Evolutionary conservation across 2,113 vertebrate species (phyloP), one percentile per base, ranked within the genome.

Genomic region (Mirounga angustirostris): DNA sequence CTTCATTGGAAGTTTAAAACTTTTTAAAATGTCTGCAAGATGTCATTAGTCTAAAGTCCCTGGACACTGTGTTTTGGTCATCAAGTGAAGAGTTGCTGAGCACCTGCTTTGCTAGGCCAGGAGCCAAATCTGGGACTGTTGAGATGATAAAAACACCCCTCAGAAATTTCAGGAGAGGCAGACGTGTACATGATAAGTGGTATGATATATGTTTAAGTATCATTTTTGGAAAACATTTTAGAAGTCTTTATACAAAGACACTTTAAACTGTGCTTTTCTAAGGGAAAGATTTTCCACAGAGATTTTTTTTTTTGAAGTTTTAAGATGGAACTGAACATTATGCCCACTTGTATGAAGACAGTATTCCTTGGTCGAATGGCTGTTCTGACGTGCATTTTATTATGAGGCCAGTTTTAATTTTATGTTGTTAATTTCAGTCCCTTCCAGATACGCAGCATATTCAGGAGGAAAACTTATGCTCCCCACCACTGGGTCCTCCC

Each of bases 401-500:
- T 96, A 65, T 54, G 91, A 98, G 97, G 94, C 67, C 91, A 96
- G 54, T 97, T 97, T 97, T 98, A 98, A 98, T 98, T 97, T 98
- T 98, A 26, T 98, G 94, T 98, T 97, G 91, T 79, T 84, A 89
- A 96, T 87, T 98, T 97, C 97, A 99, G 99, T 99, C 99, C 93
- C 99, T 99, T 95, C 99, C 99, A 78, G 99, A 99, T 98, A 99
- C 99, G 99, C 99, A 99, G 98, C 99, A 99, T 67, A 99, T 99
- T 93, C 99, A 99, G 78, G 99, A 99, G 97, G 99, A 99, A 63
- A 99, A 99, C 80, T 98, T 99, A 73, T 99, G 99, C 59, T 99
- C 99, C 5, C 99, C 99, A 91, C 99, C 99, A 0, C 93, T 99
- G 89, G 99, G 99, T 69, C 99, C 99, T 92, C 99, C 99, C 61